phyloP scores from a whole-genome alignment of 1,140 invertebrate genomes.

The Drosophila navojoa region DNA sequence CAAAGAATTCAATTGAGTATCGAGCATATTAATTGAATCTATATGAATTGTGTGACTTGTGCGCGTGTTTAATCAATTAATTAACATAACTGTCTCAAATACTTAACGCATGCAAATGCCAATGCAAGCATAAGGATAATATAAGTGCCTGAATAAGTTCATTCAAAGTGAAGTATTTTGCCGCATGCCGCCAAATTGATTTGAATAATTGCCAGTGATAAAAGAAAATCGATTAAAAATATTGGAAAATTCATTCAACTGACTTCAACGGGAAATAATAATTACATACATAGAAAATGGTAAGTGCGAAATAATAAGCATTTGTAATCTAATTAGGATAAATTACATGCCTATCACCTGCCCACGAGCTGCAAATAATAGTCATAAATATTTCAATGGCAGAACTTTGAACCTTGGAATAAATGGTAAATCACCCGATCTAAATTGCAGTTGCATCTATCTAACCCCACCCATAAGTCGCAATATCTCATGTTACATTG shows the following conservation, averaged over 20 bases:
- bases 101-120: conserved; percentile 27
- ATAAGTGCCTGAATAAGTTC: conserved; percentile 27
- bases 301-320: conserved; percentile 34
- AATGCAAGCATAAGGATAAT: conserved; percentile 39
- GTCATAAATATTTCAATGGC: background rate
- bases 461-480: background rate
- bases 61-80: conserved; percentile 31
- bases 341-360: background rate
- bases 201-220: conserved; percentile 16
- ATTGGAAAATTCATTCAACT: conserved; percentile 16
- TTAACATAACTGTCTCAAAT: conserved; percentile 26
- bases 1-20: conserved; percentile 16
- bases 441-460: background rate
- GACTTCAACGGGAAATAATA: conserved; percentile 4
- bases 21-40: conserved; percentile 17
- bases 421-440: background rate
- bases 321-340: background rate
- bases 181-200: background rate
- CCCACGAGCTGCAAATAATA: too few species aligned
- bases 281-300: conserved; percentile 50
- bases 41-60: conserved; percentile 29
- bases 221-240: background rate
- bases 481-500: background rate
- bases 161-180: conserved; percentile 48
- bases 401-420: conserved; percentile 4